Conservation (phyloP, 2,113 vertebrate species). For the Stigmatopora argus region DNA sequence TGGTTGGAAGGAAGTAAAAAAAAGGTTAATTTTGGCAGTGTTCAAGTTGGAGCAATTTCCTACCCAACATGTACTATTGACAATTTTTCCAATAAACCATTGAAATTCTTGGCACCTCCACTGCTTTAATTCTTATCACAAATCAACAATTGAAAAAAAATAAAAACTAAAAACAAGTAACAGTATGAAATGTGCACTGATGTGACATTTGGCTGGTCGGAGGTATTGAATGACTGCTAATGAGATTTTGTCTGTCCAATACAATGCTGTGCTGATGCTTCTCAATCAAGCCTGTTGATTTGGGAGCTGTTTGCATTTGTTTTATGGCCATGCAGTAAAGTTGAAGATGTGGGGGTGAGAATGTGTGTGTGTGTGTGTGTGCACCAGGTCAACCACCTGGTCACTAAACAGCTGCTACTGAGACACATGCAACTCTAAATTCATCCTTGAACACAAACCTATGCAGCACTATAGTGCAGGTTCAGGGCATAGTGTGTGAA, state of each 20-base stretch:
- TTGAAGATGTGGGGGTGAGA: slow-evolving; percentile 40
- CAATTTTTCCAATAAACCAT: no score
- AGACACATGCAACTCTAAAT: slow-evolving; percentile 47
- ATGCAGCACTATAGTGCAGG: slow-evolving; percentile 31
- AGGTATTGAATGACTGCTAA: slow-evolving; percentile 37
- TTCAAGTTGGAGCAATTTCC: not conserved
- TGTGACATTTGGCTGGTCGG: not conserved
- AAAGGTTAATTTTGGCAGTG: not conserved
- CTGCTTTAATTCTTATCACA: not conserved
- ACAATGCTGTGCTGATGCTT: slow-evolving; percentile 44
- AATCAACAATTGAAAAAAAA: no score
- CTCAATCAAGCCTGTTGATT: slow-evolving; percentile 57
- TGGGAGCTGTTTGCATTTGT: slow-evolving; percentile 59
- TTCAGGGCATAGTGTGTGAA: slow-evolving; percentile 20
- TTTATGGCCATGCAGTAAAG: slow-evolving; percentile 62
- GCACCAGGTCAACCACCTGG: slow-evolving; percentile 53
- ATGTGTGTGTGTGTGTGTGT: slow-evolving; percentile 32
- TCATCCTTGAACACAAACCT: slow-evolving; percentile 28
- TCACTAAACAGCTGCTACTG: slow-evolving; percentile 56
- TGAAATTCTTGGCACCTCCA: not conserved
- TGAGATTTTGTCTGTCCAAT: slow-evolving; percentile 44
- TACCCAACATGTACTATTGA: no score
- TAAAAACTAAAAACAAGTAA: not conserved
- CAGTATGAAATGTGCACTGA: not conserved
- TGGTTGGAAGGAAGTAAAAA: not conserved